phyloP scores from a whole-genome alignment of 2,888 invertebrate genomes.

The Geotrupes spiniger region DNA sequence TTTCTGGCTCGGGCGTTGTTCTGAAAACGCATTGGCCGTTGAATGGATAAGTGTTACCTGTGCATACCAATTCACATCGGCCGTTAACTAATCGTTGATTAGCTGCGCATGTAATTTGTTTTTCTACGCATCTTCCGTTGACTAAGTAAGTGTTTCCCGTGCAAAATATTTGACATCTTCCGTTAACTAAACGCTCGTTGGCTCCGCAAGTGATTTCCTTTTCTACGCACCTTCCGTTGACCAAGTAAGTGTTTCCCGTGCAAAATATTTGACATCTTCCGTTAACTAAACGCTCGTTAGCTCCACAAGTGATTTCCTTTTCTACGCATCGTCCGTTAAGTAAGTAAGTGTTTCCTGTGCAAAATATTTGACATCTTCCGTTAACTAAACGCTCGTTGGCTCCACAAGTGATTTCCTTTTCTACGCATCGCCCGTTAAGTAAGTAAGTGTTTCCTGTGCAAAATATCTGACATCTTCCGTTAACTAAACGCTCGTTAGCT shows the following conservation, averaged over 20 bases:
- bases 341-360: conserved; percentile 6
- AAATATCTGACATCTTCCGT: conserved; percentile 10
- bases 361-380: conserved; percentile 8
- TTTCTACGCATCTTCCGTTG: conserved; percentile 17
- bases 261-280: conserved; percentile 10
- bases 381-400: conserved; percentile 1
- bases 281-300: conserved; percentile 2
- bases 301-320: conserved; percentile 5
- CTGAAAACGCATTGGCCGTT: conserved; percentile 20
- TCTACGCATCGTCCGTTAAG: conserved; percentile 11
- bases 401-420: conserved; percentile 3
- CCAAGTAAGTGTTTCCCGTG: conserved; percentile 7
- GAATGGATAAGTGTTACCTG: conserved; percentile 9
- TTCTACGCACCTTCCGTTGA: conserved; percentile 21
- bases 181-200: conserved; percentile 5
- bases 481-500: conserved; percentile 1
- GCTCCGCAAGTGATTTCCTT: conserved; percentile 13
- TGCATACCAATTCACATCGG: conserved; percentile 11
- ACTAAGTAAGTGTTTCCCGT: conserved; percentile 9
- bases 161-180: conserved; percentile 9
- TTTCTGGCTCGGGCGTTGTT: conserved; percentile 8
- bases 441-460: conserved; percentile 2
- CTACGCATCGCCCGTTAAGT: conserved; percentile 1
- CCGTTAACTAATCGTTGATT: neutral
- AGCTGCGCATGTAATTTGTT: neutral